phyloP scores from a whole-genome alignment of 2,113 vertebrate genomes.

The Ornithorhynchus anatinus region DNA sequence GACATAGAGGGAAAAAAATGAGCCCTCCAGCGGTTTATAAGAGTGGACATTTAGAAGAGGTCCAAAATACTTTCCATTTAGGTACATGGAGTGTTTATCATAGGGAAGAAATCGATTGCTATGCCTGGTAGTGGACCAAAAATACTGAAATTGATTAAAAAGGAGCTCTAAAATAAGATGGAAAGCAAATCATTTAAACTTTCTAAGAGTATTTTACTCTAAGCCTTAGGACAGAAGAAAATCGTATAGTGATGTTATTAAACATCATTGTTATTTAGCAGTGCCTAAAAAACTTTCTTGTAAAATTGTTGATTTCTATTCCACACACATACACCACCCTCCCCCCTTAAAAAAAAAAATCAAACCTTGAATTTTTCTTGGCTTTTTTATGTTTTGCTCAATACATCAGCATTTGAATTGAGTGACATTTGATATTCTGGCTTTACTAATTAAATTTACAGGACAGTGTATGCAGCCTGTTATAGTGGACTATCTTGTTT shows the following conservation, averaged over 20 bases:
- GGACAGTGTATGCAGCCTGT: not conserved
- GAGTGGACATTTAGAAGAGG: not conserved
- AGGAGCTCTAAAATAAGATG: not conserved
- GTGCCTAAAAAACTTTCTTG: not conserved
- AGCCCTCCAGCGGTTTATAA: not conserved
- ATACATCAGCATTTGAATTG: not conserved
- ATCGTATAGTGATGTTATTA: fast-evolving
- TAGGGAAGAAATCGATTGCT: not conserved
- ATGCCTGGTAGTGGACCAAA: not conserved
- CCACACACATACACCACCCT: not conserved
- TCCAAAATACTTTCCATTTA: not conserved
- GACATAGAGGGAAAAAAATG: not conserved
- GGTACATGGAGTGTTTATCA: not conserved
- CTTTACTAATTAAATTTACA: not conserved
- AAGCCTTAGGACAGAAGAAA: not conserved
- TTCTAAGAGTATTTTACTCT: not conserved
- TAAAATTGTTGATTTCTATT: not conserved
- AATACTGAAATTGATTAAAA: not conserved
- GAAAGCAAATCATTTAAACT: not conserved
- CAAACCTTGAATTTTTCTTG: not conserved
- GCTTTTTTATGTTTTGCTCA: not conserved
- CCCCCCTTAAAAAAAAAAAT: not conserved
- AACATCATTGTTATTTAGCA: not conserved
- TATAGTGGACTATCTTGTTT: not conserved
- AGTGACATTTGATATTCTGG: not conserved